Conservation (phyloP, 2,113 vertebrate species). For the Agapornis roseicollis region DNA sequence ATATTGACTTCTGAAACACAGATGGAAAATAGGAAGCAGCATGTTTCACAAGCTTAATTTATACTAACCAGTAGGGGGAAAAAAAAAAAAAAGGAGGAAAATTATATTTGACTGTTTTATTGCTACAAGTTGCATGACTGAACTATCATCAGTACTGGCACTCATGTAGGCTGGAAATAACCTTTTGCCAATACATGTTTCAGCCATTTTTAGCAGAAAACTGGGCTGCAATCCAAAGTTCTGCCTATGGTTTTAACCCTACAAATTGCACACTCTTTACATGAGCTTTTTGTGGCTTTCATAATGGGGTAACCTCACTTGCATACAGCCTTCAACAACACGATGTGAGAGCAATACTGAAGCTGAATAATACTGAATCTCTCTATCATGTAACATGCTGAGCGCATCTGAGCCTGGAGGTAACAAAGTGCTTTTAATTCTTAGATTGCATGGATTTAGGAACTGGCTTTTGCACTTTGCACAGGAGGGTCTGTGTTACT, state of each 20-base stretch:
- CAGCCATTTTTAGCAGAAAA: conserved; percentile 13
- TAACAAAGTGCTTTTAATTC: not conserved
- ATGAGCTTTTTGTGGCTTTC: not conserved
- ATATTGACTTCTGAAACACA: not conserved
- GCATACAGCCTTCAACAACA: not conserved
- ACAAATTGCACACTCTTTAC: not conserved
- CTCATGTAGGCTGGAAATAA: not conserved
- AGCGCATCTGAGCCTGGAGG: not conserved
- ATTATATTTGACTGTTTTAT: not conserved
- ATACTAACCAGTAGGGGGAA: not conserved
- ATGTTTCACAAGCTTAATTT: not conserved
- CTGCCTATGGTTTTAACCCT: conserved; percentile 4
- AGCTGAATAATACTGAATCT: not conserved
- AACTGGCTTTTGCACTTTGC: not conserved
- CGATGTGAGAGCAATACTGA: not conserved
- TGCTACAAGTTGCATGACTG: not conserved
- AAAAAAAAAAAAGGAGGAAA: not conserved
- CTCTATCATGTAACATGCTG: accelerated
- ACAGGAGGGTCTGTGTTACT: not conserved
- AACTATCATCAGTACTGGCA: conserved; percentile 1
- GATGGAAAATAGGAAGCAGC: not conserved
- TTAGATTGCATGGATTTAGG: not conserved
- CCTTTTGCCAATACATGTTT: not conserved
- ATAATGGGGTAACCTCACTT: not conserved
- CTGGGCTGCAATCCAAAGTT: not conserved